phyloP scores from a whole-genome alignment of 1,140 invertebrate genomes.

The Riptortus pedestris region DNA sequence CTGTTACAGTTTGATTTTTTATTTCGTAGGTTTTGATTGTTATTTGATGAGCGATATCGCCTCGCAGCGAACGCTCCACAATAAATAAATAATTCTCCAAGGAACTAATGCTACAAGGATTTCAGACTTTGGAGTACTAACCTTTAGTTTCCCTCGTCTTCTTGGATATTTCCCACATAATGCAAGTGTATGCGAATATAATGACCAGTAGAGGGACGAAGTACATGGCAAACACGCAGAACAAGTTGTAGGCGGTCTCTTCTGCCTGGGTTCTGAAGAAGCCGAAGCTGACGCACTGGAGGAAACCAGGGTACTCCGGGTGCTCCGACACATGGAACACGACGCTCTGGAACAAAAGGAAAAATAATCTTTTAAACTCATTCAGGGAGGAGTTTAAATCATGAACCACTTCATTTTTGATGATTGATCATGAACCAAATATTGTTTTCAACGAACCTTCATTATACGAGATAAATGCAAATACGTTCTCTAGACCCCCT shows the following conservation, averaged over 20 bases:
- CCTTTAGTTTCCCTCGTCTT: constrained; percentile 51
- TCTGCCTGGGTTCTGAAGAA: constrained; percentile 50
- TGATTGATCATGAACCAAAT: background rate
- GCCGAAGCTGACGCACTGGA: constrained; percentile 68
- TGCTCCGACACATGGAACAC: constrained; percentile 61
- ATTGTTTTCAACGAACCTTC: too few relatives aligned
- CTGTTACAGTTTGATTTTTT: too few relatives aligned
- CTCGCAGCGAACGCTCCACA: too few relatives aligned
- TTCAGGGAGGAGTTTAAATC: background rate
- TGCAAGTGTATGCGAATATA: constrained; percentile 57
- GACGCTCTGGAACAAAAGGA: constrained; percentile 51
- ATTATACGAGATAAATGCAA: too few relatives aligned
- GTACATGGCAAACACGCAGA: constrained; percentile 64
- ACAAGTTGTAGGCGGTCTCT: constrained; percentile 64
- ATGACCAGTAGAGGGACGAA: constrained; percentile 64
- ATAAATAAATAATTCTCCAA: too few relatives aligned
- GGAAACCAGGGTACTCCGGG: constrained; percentile 52
- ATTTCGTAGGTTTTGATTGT: too few relatives aligned
- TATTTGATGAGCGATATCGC: too few relatives aligned
- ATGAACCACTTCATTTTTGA: background rate
- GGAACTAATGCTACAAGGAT: too few relatives aligned
- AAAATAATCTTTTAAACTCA: background rate
- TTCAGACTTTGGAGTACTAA: too few relatives aligned
- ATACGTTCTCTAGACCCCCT: background rate
- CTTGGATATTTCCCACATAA: constrained; percentile 59